Base-by-base conservation (phyloP, 2,797 vertebrate species). In the Dryobates pubescens region DNA sequence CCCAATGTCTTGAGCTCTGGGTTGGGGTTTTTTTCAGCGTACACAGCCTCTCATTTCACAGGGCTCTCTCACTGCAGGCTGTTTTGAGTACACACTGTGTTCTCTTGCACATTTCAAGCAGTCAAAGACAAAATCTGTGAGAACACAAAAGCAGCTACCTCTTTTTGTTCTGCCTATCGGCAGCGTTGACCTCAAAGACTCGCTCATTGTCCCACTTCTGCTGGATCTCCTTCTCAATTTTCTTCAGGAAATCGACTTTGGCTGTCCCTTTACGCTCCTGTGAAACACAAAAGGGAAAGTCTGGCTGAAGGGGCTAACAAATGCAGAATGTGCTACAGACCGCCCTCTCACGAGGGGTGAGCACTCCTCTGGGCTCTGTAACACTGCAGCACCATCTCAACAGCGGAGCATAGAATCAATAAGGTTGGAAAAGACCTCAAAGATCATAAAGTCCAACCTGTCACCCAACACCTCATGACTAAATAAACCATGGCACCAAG, bases 201-300 rank as follows among this genome's bases (percentile, higher is more conserved):
- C 95, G 98, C 45, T 99, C 98, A 43, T 84, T 94, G 24, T 99
- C 98, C 99, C 99, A 99, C 98, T 99, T 99, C 77, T 98, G 97
- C 95, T 99, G 99, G 67, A 99, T 97, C 64, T 99, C 98, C 26
- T 89, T 96, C 93, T 99, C 99, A 65, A 99, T 99, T 92, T 98
- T 99, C 97, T 98, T 98, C 94, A 99, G 94, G 86, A 98, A 99
- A 97, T 99, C 99, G 8, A 99, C 98, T 94, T 99, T 99, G 0
- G 99, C 98, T 15, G 98, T 99, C 95, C 99, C 99, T 92, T 99
- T 99, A 65, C 99, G 98, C 91, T 99, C 99, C 99, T 99, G 82
- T 3, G 83, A 10, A 67, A 67, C 4, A 8, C 92, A 54, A 78
- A 20, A 20, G 11, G 43, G 26, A 63, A 53, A 64, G 38, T 4